These are phyloP conservation scores for Garra rufa DNA, from an alignment of 2,113 vertebrate genomes.

Conservation along the genomic window DNA sequence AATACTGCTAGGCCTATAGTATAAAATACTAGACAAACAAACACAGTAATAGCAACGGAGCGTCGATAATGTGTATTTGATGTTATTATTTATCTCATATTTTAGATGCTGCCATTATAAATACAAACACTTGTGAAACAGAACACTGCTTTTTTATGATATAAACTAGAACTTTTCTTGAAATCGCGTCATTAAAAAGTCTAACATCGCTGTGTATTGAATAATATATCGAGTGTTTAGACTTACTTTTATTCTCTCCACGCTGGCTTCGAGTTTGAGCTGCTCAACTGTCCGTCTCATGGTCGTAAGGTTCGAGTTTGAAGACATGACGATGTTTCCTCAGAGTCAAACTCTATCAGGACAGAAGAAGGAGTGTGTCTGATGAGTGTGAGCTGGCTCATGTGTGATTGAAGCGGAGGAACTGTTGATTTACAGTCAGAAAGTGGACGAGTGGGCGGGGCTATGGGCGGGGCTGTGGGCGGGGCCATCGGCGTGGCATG, in stretches of 20 bases:
- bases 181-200: not conserved
- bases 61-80: no score
- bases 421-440: not conserved
- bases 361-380: not conserved
- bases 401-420: not conserved
- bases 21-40: no score
- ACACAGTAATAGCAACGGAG: no score
- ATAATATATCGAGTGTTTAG: not conserved
- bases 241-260: slow-evolving; percentile 90
- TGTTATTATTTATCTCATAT: no score
- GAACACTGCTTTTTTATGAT: not conserved
- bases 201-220: not conserved
- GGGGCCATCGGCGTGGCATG: not conserved
- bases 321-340: slow-evolving; percentile 76
- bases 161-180: not conserved
- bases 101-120: no score
- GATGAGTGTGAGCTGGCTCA: not conserved
- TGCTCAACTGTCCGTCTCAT: slow-evolving; percentile 89
- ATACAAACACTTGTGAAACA: no score
- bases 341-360: no score
- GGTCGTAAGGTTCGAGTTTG: slow-evolving; percentile 81
- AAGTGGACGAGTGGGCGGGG: not conserved
- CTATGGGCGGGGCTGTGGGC: not conserved
- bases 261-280: slow-evolving; percentile 88
- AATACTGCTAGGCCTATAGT: no score